phyloP scores from a whole-genome alignment of 2,888 invertebrate genomes.

The Leucoma salicis region DNA sequence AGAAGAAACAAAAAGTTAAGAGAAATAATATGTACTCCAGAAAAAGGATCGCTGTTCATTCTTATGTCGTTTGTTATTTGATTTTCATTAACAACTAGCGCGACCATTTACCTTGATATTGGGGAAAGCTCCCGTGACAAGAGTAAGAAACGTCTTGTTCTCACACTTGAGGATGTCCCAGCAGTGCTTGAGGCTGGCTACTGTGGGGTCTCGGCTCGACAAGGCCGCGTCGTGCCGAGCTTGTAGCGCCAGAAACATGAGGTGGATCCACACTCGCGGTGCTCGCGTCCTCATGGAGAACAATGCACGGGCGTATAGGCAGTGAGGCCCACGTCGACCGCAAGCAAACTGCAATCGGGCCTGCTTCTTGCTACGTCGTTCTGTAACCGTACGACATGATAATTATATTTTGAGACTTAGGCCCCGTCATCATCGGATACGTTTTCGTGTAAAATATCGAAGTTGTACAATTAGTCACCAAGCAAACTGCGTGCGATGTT shows the following conservation, averaged over 20 bases:
- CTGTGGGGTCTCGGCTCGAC: slow-evolving; percentile 90
- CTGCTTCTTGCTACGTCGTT: slow-evolving; percentile 92
- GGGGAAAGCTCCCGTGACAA: slow-evolving; percentile 97
- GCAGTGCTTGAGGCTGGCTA: slow-evolving; percentile 93
- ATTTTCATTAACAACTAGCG: too few species aligned
- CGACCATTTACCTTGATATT: slow-evolving; percentile 86
- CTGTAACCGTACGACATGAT: too few species aligned
- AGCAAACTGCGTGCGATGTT: too few species aligned
- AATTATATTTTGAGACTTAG: too few species aligned
- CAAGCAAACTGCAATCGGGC: slow-evolving; percentile 95
- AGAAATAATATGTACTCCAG: too few species aligned
- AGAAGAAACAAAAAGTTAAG: too few species aligned
- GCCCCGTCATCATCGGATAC: too few species aligned
- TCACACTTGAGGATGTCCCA: slow-evolving; percentile 97
- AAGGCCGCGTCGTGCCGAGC: slow-evolving; percentile 89
- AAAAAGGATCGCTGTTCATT: too few species aligned
- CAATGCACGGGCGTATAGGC: slow-evolving; percentile 91
- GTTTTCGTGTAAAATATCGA: too few species aligned
- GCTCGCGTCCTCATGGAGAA: slow-evolving; percentile 91
- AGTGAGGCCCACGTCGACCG: slow-evolving; percentile 93
- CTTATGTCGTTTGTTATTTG: too few species aligned
- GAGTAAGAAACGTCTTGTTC: slow-evolving; percentile 92
- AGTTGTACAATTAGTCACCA: too few species aligned
- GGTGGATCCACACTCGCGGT: slow-evolving; percentile 95
- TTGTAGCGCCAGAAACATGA: slow-evolving; percentile 97